These are phyloP conservation scores for Carabus problematicus DNA, from an alignment of 2,888 invertebrate genomes.

Conservation along the genomic window DNA sequence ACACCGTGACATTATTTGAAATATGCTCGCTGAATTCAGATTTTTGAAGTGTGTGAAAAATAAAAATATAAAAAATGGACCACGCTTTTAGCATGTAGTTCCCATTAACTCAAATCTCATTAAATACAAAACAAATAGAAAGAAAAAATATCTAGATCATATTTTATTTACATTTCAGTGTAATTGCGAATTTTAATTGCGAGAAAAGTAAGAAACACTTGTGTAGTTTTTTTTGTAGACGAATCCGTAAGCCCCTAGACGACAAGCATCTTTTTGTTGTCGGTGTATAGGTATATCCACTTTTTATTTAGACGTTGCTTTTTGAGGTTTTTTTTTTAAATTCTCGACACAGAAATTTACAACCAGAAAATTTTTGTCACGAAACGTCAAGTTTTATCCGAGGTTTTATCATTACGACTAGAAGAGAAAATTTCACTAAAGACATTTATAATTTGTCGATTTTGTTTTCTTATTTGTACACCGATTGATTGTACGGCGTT, in stretches of 20 bases:
- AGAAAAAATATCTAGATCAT: conserved; percentile 22
- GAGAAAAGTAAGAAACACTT: conserved; percentile 1
- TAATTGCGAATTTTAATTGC: conserved; percentile 34
- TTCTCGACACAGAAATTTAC: no score
- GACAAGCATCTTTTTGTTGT: conserved; percentile 17
- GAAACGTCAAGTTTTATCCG: no score
- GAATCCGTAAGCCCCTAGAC: conserved; percentile 10
- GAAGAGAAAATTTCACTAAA: no score
- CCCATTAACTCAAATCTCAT: conserved; percentile 17
- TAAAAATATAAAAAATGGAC: background rate
- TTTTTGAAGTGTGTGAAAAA: no score
- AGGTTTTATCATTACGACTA: no score
- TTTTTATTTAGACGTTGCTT: conserved; percentile 5
- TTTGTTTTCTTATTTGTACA: no score
- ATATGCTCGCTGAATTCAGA: no score
- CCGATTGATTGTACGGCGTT: no score
- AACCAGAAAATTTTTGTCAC: no score
- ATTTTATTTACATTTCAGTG: conserved; percentile 34
- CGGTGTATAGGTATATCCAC: background rate
- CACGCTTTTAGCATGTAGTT: conserved; percentile 19
- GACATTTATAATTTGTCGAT: no score
- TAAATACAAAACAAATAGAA: conserved; percentile 13
- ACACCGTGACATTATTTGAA: no score
- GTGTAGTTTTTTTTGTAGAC: conserved; percentile 17
- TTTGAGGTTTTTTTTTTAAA: background rate